Base-by-base conservation (phyloP, 2,888 invertebrate species). In the Drosophila anomalata region DNA sequence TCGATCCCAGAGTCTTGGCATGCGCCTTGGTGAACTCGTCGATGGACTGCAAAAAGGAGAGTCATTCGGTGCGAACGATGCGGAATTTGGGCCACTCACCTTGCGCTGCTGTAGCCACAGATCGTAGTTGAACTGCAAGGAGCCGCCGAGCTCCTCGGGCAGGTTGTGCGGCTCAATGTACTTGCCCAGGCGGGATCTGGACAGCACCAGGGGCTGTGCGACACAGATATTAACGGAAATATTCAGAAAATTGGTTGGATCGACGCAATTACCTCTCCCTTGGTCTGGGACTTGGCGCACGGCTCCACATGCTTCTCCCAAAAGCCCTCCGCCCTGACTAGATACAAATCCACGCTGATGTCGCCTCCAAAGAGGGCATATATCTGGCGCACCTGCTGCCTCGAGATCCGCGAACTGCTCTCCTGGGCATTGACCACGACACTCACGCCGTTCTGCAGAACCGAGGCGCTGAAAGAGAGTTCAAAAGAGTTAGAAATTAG, bases 301-400 rank as follows among this genome's bases (percentile, higher is more conserved):
- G 94, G 94, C 89, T 95, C 95, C 48, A 96, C 94, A 87, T 95
- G 94, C 88, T 95, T 95, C 87, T 96, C 95, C 94, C 95, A 94
- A 91, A 95, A 95, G 50, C 95, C 95, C 87, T 96, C 96, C 24
- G 95, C 94, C 80, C 95, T 93, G 71, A 96, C 92, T 65, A 96
- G 95, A 82, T 95, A 93, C 74, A 94, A 91, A 58, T 92, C 92
- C 75, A 92, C 92, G 46, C 91, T 91, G 63, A 92, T 92, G 63
- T 92, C 91, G 87, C 88, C 87, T 74, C 93, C 93, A 58, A 94
- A 92, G 31, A 93, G 90, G 53, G 92, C 90, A 61, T 92, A 93
- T 48, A 94, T 93, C 79, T 93, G 93, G 39, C 94, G 93, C 60
- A 94, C 93, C 86, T 93, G 94, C 26, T 93, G 92, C 72, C 94